Percentiles rank a stretch among this genome's conserved stretches.
Conservation (phyloP, 2,797 vertebrate genomes). For the Arnoldichthys spilopterus region DNA sequence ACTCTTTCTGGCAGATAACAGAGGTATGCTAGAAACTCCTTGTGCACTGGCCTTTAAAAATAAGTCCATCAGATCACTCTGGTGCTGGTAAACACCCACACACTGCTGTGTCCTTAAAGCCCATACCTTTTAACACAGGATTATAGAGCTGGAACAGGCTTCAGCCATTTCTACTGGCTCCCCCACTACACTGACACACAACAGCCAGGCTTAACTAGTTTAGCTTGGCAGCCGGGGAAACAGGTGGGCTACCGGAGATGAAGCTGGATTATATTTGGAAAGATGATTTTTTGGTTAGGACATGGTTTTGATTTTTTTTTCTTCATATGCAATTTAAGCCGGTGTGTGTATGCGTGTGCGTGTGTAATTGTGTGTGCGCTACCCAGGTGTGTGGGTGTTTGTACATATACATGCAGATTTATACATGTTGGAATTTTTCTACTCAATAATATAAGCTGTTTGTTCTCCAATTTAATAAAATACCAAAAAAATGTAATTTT, state of each 20-base stretch:
- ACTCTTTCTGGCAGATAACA: background rate
- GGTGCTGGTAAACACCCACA: constrained; percentile 37
- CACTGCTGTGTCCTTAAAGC: constrained; percentile 42
- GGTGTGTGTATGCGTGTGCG: background rate
- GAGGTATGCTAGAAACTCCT: constrained; percentile 13
- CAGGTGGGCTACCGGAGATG: constrained; percentile 26
- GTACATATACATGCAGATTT: background rate
- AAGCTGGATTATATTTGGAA: constrained; percentile 28
- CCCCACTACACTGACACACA: constrained; percentile 1
- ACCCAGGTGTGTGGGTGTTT: background rate
- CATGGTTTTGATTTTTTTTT: background rate
- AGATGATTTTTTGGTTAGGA: constrained; percentile 20
- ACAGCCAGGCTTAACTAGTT: constrained; percentile 15
- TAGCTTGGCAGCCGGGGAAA: constrained; percentile 15
- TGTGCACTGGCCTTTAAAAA: constrained; percentile 13
- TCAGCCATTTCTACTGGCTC: constrained; percentile 13
- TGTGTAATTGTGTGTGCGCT: background rate
- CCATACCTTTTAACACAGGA: constrained; percentile 41
- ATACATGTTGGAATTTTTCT: too few relatives aligned
- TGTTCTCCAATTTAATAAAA: too few relatives aligned
- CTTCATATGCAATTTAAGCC: constrained; percentile 18
- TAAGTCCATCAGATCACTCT: constrained; percentile 21
- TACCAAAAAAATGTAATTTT: too few relatives aligned
- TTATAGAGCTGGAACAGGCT: constrained; percentile 36
- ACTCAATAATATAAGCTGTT: too few relatives aligned